Conservation (phyloP, 2,888 invertebrate species). For the Drosophila monieri region DNA sequence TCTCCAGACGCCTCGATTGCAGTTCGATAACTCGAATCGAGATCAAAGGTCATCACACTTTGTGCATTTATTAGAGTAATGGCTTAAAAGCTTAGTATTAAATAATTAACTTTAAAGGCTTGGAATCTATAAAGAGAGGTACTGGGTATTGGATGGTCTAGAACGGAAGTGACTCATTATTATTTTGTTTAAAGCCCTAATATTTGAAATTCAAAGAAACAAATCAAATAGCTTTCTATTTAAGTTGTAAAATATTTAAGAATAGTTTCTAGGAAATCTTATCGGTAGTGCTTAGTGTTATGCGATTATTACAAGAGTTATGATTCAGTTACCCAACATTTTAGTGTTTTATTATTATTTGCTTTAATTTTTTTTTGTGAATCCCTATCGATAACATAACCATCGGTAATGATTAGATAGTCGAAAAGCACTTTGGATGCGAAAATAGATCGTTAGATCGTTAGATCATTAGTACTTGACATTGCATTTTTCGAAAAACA, state of each 20-base stretch:
- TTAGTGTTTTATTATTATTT: not conserved
- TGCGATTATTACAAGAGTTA: constrained; percentile 3
- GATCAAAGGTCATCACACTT: not conserved
- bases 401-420: constrained; percentile 18
- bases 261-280: no score
- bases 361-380: not conserved
- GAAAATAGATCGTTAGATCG: not conserved
- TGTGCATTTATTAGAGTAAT: not conserved
- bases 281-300: not conserved
- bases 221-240: no score
- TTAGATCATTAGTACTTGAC: constrained; percentile 21
- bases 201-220: no score
- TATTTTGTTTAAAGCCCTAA: no score
- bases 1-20: constrained; percentile 31
- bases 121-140: no score
- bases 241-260: no score
- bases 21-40: constrained; percentile 20
- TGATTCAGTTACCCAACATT: constrained; percentile 5
- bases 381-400: constrained; percentile 15
- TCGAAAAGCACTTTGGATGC: not conserved
- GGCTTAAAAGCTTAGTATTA: no score
- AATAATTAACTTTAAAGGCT: no score
- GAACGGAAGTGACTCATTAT: no score
- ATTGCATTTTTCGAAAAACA: constrained; percentile 5
- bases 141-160: no score